Evolutionary conservation across 2,113 vertebrate species (phyloP), one percentile per base, ranked within the genome.

Genomic region (Neoarius graeffei): DNA sequence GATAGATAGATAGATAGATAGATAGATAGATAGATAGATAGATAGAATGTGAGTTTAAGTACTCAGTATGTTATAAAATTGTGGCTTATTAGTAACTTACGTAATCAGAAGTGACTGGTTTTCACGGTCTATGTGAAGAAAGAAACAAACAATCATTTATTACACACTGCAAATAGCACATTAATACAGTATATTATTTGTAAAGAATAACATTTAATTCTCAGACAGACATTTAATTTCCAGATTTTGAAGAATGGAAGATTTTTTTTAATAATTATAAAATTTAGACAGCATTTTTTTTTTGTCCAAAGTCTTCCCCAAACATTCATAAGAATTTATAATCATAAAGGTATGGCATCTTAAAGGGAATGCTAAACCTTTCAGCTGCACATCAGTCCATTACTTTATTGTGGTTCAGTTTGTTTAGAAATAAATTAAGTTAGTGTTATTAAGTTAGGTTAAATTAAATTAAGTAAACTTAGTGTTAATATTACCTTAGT

Each of bases 71-170:
- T 25, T 52, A 57, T 48, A 85, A 20, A 73, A 14, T 30, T 67
- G 7, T 73, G 83, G 4, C 35, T 81, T 84, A 9, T 69, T 90
- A 87, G 17, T 62, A 35, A 91, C 98, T 90, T 93, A 98, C 97
- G 97, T 98, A 93, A 98, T 98, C 86, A 98, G 94, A 93, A 98
- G 96, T 66, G 97, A 98, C 94, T 98, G 97, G 93, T 98, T 98
- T 93, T 98, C 97, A 7, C 97, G 94, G 89, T 98, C 97, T 98
- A 90, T 13, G 89, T 88, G 85, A 90, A 69, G 86, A 76, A 89
- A 67, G 0, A 56, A 85, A 14, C 0, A 25, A 14, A 20, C 4
- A 88, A 5, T 69, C 56, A 23, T 82, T 0, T n/a, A 71, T 83
- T 84, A 4, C 27, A 69, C 52, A n/a, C 71, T 85, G 3, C 56